Conservation (phyloP, 2,113 vertebrate genomes). For the Silurus asotus region DNA sequence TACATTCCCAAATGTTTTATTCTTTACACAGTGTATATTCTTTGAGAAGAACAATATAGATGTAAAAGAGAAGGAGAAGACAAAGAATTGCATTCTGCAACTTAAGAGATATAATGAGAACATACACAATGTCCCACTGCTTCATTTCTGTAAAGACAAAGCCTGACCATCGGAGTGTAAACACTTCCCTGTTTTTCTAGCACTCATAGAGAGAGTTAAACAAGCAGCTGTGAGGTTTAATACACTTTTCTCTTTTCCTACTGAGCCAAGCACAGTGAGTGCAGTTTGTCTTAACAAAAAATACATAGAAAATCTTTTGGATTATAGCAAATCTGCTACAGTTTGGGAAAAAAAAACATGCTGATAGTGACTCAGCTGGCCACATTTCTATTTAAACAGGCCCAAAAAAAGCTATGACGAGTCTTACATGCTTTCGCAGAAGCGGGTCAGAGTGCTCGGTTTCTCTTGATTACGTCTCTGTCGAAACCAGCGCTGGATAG, state of each 20-base stretch:
- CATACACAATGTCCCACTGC: background rate
- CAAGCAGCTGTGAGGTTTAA: constrained; percentile 10
- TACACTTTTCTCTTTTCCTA: constrained; percentile 12
- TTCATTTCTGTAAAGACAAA: background rate
- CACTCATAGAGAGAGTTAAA: background rate
- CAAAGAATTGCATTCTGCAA: background rate
- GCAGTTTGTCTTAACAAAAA: background rate
- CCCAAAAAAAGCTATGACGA: background rate
- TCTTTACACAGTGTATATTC: background rate
- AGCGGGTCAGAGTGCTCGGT: constrained; percentile 89
- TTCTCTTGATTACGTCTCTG: constrained; percentile 98
- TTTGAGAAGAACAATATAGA: background rate
- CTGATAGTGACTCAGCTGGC: background rate
- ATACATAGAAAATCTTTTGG: constrained; percentile 4
- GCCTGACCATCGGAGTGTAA: background rate
- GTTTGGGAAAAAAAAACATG: background rate
- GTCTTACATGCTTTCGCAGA: constrained; percentile 98
- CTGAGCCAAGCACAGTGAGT: background rate
- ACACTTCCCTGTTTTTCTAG: background rate
- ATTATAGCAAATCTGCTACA: background rate
- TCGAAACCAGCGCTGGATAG: constrained; percentile 96
- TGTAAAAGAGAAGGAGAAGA: background rate
- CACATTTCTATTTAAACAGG: constrained; percentile 5
- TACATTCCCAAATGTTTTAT: background rate
- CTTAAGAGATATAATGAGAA: background rate